Conservation (phyloP, 1,140 invertebrate genomes). For the Drosophila sucinea region DNA sequence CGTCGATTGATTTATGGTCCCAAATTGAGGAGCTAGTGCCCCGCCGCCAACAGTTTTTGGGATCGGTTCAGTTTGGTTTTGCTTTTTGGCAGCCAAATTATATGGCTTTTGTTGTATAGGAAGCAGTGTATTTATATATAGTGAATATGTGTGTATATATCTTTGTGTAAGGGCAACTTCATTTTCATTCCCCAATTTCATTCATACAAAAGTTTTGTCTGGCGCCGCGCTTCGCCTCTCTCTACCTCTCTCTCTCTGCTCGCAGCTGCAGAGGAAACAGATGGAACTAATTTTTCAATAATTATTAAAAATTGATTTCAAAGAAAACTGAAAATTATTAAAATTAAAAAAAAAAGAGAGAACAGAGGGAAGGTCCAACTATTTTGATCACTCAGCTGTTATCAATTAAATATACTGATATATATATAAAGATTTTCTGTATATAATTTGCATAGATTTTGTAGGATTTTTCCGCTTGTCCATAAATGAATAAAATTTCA, state of each 20-base stretch:
- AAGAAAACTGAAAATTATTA: conserved; percentile 3
- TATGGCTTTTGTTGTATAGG: conserved; percentile 24
- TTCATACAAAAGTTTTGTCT: conserved; percentile 19
- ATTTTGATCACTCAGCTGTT: background rate
- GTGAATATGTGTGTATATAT: background rate
- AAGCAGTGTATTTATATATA: conserved; percentile 26
- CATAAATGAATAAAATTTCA: background rate
- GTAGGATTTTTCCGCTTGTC: background rate
- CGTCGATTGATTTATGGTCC: conserved; percentile 74
- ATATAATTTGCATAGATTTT: no score
- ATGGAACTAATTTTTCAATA: conserved; percentile 78
- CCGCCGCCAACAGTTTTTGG: conserved; percentile 21
- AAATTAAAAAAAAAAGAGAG: background rate
- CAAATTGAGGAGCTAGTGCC: conserved; percentile 67
- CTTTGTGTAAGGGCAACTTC: conserved; percentile 36
- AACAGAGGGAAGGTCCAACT: background rate
- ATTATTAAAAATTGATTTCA: conserved; percentile 68
- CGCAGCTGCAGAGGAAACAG: conserved; percentile 68
- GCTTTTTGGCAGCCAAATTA: conserved; percentile 29
- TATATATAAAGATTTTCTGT: no score
- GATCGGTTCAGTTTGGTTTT: conserved; percentile 10
- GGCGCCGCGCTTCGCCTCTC: background rate
- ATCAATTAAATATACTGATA: background rate
- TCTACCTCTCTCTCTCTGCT: background rate
- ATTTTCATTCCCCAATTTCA: conserved; percentile 56